Evolutionary conservation across 1,140 invertebrate species (phyloP).

Genomic region (Orchestia grillus): DNA sequence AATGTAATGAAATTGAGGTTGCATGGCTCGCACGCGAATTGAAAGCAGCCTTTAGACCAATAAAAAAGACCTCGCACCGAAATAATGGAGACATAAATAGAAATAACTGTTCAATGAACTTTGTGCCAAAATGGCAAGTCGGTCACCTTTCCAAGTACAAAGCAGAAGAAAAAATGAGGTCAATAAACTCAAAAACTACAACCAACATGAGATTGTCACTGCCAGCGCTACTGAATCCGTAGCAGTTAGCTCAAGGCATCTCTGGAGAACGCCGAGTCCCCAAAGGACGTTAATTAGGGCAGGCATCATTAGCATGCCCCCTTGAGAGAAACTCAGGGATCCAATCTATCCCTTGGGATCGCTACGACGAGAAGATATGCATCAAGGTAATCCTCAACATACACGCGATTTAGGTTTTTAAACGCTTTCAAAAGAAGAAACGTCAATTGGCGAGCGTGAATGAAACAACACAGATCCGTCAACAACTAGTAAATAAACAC

Average conservation of each 20-base stretch:
- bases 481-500: background rate
- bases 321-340: background rate
- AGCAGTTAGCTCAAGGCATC: background rate
- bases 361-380: background rate
- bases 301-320: background rate
- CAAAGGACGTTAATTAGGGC: background rate
- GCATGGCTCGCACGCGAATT: background rate
- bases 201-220: background rate
- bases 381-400: background rate
- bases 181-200: background rate
- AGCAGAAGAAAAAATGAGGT: background rate
- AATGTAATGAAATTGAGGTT: no score
- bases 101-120: background rate
- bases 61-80: background rate
- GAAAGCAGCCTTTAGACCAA: background rate
- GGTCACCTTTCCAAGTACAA: background rate
- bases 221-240: background rate
- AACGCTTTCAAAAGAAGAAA: background rate
- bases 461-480: background rate
- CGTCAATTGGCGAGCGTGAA: background rate
- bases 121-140: background rate
- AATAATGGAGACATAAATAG: background rate
- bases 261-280: background rate
- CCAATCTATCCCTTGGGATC: background rate
- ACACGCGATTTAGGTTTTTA: background rate